A percentile compares a stretch with the other conserved stretches of the same genome.
These are phyloP conservation scores for Calliphora vomitoria DNA, from an alignment of 2,888 invertebrate genomes.

Conservation along the genomic window DNA sequence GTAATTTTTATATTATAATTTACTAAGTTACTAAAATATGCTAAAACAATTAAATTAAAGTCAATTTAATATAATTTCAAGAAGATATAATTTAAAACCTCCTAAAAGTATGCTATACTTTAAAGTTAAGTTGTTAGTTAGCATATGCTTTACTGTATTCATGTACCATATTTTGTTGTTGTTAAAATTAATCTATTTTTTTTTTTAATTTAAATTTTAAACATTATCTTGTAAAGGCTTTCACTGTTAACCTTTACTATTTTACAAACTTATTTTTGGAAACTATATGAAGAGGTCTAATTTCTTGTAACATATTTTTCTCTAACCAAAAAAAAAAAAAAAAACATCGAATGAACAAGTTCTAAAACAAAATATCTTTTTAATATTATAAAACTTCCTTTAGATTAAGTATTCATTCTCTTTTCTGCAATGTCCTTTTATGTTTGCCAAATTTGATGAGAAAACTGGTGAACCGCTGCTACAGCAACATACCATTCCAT, in stretches of 20 bases:
- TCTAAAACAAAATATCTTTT: not conserved
- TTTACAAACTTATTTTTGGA: too few relatives aligned
- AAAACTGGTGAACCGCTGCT: conserved; percentile 87
- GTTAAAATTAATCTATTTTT: too few relatives aligned
- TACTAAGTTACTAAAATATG: not conserved
- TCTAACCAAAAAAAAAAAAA: not conserved
- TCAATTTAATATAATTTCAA: too few relatives aligned
- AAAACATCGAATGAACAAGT: not conserved
- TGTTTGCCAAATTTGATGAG: conserved; percentile 87
- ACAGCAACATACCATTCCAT: conserved; percentile 87
- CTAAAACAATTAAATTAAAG: too few relatives aligned
- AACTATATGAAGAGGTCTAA: too few relatives aligned
- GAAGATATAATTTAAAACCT: not conserved
- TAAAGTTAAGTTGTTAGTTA: not conserved
- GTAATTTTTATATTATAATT: not conserved
- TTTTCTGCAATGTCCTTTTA: conserved; percentile 88
- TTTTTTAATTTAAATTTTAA: not conserved
- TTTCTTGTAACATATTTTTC: not conserved
- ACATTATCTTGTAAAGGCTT: not conserved
- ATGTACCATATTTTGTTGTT: not conserved
- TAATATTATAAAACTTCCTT: conserved; percentile 72
- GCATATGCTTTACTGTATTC: not conserved
- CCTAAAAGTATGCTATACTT: conserved; percentile 4
- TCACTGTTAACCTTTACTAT: not conserved
- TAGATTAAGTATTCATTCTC: conserved; percentile 92